These are phyloP conservation scores for Penaeus monodon DNA, from an alignment of 2,888 invertebrate species.

Conservation along the genomic window DNA sequence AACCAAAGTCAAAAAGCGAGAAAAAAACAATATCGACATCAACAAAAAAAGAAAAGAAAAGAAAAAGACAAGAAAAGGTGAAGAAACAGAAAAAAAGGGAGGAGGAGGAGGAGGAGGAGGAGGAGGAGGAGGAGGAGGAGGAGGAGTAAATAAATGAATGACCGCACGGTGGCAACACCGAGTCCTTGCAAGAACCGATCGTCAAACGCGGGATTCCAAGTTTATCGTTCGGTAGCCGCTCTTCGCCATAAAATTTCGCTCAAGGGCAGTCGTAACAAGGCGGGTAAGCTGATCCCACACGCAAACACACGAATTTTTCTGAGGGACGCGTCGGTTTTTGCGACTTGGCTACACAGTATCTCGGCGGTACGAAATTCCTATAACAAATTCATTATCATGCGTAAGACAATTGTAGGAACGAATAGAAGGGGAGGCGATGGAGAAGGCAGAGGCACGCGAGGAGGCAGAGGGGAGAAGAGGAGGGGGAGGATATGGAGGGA, in stretches of 20 bases:
- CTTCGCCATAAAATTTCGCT: slow-evolving; percentile 26
- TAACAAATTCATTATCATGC: slow-evolving; percentile 34
- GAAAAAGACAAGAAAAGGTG: not conserved
- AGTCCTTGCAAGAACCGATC: slow-evolving; percentile 10
- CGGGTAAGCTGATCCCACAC: slow-evolving; percentile 18
- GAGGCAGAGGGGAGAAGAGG: too few species aligned
- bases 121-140: not conserved
- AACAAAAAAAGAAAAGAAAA: not conserved
- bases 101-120: not conserved
- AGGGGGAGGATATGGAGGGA: not conserved
- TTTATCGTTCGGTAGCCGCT: slow-evolving; percentile 35
- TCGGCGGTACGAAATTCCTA: slow-evolving; percentile 21
- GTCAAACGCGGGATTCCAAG: slow-evolving; percentile 23
- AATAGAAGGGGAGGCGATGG: not conserved
- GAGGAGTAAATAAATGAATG: not conserved
- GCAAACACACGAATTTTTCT: slow-evolving; percentile 12
- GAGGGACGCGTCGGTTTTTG: not conserved
- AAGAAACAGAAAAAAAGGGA: not conserved
- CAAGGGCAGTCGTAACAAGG: slow-evolving; percentile 24
- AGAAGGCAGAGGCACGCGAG: not conserved
- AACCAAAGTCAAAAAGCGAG: not conserved
- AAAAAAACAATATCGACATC: not conserved
- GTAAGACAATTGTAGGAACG: slow-evolving; percentile 10
- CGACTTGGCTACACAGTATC: too few species aligned
- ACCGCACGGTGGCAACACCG: slow-evolving; percentile 19